A percentile compares a stretch with the other conserved stretches of the same genome.
phyloP scores from a whole-genome alignment of 1,140 invertebrate genomes.

The Heliconius nattereri region DNA sequence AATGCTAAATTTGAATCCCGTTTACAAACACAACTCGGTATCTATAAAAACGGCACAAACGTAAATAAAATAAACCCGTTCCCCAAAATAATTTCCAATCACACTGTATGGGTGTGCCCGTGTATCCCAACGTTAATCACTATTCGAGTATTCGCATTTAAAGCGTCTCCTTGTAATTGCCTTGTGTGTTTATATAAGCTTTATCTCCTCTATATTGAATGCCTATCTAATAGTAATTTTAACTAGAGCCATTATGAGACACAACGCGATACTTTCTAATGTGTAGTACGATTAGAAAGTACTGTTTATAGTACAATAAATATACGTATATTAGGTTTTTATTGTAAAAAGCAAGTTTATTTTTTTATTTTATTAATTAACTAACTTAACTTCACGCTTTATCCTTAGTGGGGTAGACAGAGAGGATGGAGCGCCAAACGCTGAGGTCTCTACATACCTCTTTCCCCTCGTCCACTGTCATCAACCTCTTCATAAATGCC shows the following conservation, averaged over 20 bases:
- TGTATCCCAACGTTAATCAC: constrained; percentile 58
- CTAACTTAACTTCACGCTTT: too few relatives aligned
- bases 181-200: constrained; percentile 77
- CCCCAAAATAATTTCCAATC: constrained; percentile 12
- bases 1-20: neutral
- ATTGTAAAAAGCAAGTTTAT: too few relatives aligned
- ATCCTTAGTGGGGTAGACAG: too few relatives aligned
- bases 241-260: neutral
- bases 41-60: neutral
- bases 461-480: too few relatives aligned
- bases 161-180: constrained; percentile 75
- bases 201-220: constrained; percentile 48
- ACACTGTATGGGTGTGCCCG: constrained; percentile 16
- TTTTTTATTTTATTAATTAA: too few relatives aligned
- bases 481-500: too few relatives aligned
- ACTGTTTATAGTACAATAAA: neutral
- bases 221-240: constrained; percentile 7
- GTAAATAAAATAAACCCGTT: constrained; percentile 5
- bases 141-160: constrained; percentile 72
- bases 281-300: neutral
- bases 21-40: neutral
- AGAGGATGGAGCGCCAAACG: too few relatives aligned
- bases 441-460: too few relatives aligned
- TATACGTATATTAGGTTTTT: too few relatives aligned
- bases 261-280: neutral